These are phyloP conservation scores for Hippocampus zosterae DNA, from an alignment of 2,113 vertebrate genomes.

Conservation along the genomic window DNA sequence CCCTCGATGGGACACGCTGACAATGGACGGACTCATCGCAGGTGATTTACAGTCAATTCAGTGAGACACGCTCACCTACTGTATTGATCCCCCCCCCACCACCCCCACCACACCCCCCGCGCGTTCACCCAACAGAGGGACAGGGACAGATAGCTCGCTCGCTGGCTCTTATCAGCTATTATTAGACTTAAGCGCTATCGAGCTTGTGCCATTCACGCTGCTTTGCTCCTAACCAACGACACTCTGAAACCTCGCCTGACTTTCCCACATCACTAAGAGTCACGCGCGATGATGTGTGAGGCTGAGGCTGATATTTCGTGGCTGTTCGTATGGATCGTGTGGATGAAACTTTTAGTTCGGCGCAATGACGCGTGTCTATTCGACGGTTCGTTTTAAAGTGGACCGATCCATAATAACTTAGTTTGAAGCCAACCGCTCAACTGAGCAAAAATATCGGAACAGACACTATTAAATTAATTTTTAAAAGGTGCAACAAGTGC, in stretches of 20 bases:
- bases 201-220: not conserved
- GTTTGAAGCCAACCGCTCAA: no score
- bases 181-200: constrained; percentile 26
- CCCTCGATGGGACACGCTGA: not conserved
- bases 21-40: constrained; percentile 23
- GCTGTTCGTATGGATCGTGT: not conserved
- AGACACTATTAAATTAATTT: no score
- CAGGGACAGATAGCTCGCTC: constrained; percentile 28
- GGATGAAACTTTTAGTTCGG: no score
- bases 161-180: constrained; percentile 29
- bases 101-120: no score
- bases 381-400: no score
- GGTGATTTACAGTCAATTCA: constrained; percentile 39
- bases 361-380: no score
- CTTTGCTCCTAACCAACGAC: not conserved
- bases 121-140: constrained; percentile 21
- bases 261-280: not conserved
- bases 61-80: constrained; percentile 33
- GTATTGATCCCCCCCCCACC: constrained; percentile 35
- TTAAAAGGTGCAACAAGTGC: no score
- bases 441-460: no score
- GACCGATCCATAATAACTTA: no score
- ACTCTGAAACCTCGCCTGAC: not conserved
- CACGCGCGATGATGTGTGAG: not conserved
- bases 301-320: not conserved